Base-by-base conservation (phyloP, 64 coral and sea anemone species). In the Platygyra sinensis region DNA sequence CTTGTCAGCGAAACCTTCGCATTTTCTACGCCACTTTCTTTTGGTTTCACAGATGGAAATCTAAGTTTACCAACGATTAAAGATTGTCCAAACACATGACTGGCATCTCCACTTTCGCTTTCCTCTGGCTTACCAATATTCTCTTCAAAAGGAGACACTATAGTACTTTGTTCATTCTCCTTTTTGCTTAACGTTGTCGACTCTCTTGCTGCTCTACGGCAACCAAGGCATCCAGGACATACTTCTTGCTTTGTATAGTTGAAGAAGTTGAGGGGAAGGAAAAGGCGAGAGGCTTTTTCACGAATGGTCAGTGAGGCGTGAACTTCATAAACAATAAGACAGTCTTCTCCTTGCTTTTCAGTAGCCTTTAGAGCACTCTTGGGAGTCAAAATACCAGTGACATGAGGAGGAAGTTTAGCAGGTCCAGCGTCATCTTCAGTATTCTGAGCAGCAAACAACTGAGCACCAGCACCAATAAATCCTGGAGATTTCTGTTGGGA, bases 241-340 rank as follows among this genome's bases (percentile, higher is more conserved):
- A 73, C 22, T 27, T 89, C 72, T 11, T 67, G 78, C 55, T 80
- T 91, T 30, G 75, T 78, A 86, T 93, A 96, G 57, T 93, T 88
- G 62, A 95, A 99, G 67, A 96, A 99, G 55, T 99, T 99, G 14
- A 77, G 18, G 52, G 97, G 97, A 42, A 99, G 86, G 29, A 91
- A 51, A 67, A 99, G 86, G 52, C 61, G 87, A 20, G 33, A 52
- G 18, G 97, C 94, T 87, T 93, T 95, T n/a, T 89, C 83, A 29
- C 85, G 91, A 92, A 96, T 87, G 33, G 91, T 63, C 63, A 86
- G 93, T 54, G 72, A 61, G 4, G 91, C 83, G 79, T 77, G 77
- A 42, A 95, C 75, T 73, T 99, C 91, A 91, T 94, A 93, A 80
- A 99, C 91, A 32, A 99, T 63, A 5, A 91, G 30, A 77, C 88